Evolutionary conservation across 2,797 vertebrate genomes (phyloP).

Genomic region (Mionectes olivaceus): DNA sequence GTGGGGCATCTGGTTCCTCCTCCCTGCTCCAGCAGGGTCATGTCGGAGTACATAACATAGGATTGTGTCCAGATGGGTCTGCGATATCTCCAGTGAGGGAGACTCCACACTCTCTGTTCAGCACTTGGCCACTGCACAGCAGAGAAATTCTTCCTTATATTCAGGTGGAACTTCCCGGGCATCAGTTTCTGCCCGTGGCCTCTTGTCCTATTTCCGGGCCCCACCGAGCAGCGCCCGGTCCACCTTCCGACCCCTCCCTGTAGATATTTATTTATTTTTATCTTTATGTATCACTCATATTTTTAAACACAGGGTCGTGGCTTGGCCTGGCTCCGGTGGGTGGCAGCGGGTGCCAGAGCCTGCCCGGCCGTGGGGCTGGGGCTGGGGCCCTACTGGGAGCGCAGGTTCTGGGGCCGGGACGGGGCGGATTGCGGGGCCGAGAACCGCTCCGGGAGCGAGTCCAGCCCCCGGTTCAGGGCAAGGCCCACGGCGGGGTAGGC

Average conservation of each 20-base stretch:
- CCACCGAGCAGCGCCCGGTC: not conserved
- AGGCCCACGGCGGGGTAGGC: accelerated
- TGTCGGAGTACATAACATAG: not conserved
- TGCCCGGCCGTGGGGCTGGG: accelerated
- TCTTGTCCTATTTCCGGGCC: not conserved
- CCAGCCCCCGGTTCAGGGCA: too few relatives aligned
- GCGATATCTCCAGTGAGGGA: not conserved
- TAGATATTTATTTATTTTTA: not conserved
- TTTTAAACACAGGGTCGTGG: not conserved
- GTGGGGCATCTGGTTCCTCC: not conserved
- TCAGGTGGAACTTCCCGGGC: not conserved
- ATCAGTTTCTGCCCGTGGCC: not conserved
- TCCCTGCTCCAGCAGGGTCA: not conserved
- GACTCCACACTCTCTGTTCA: not conserved
- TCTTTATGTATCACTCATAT: too few relatives aligned
- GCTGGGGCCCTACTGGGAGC: not conserved
- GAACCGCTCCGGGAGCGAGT: too few relatives aligned
- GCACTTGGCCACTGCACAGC: not conserved
- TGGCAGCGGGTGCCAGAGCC: not conserved
- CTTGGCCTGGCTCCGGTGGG: accelerated
- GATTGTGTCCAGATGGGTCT: not conserved
- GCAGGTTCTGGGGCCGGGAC: not conserved
- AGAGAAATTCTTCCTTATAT: not conserved
- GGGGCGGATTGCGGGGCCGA: not conserved
- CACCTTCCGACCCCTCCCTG: too few relatives aligned